Evolutionary conservation across 2,113 vertebrate species (phyloP).

Genomic region (Cynocephalus volans): DNA sequence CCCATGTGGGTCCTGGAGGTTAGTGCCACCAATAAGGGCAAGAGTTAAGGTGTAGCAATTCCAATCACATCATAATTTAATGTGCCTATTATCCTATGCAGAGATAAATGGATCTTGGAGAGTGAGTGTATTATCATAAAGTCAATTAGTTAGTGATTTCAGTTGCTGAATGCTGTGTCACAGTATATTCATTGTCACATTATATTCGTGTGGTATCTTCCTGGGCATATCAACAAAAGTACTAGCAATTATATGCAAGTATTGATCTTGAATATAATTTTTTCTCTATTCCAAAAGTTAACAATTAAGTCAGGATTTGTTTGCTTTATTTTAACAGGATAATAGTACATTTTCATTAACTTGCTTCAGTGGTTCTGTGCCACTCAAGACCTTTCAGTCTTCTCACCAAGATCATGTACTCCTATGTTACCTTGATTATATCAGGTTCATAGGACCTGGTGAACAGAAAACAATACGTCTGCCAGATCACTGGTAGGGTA

Average conservation of each 20-base stretch:
- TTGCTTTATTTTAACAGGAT: not conserved
- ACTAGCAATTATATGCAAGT: not conserved
- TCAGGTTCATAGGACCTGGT: not conserved
- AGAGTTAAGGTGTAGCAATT: not conserved
- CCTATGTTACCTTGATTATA: not conserved
- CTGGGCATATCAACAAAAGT: not conserved
- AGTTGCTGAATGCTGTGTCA: not conserved
- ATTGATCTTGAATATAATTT: not conserved
- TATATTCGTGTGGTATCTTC: not conserved
- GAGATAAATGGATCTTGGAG: not conserved
- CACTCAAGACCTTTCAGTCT: conserved; percentile 11
- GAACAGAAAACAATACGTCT: not conserved
- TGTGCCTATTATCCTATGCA: not conserved
- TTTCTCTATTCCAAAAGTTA: conserved; percentile 10
- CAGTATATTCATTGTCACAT: not conserved
- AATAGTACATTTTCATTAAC: conserved; percentile 28
- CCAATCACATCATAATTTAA: not conserved
- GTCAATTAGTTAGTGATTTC: not conserved
- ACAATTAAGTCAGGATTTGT: not conserved
- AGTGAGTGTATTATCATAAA: not conserved
- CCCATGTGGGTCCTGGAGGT: not conserved
- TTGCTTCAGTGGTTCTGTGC: not conserved
- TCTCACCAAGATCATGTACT: not conserved
- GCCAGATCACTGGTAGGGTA: not conserved
- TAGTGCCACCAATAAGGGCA: not conserved